Conservation (phyloP, 1,140 invertebrate species). For the Heliconius eleuchia region DNA sequence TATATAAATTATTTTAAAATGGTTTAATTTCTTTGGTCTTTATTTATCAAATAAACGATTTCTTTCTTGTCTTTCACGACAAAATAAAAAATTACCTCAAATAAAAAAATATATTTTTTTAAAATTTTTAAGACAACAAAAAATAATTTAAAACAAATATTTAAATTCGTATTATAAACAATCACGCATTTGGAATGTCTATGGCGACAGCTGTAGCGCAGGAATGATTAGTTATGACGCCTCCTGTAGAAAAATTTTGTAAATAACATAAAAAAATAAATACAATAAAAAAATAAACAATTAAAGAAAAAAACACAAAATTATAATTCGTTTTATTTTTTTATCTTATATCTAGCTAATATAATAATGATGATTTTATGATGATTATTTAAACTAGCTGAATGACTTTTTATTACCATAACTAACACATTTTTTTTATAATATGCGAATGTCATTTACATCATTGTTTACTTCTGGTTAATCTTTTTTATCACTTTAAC, state of each 20-base stretch:
- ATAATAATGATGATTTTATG: neutral
- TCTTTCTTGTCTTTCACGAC: no score
- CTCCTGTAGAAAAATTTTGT: neutral
- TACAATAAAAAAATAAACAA: neutral
- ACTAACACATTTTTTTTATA: no score
- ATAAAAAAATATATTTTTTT: neutral
- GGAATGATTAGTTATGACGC: neutral
- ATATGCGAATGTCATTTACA: no score
- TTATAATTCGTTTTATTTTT: neutral
- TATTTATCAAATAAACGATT: no score
- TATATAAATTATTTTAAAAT: no score
- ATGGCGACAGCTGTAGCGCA: neutral
- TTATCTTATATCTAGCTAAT: neutral
- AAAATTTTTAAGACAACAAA: neutral
- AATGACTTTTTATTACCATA: neutral
- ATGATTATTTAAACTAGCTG: neutral
- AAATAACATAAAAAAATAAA: neutral
- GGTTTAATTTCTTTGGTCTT: no score
- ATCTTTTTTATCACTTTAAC: no score
- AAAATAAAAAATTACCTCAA: no score
- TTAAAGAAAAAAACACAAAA: neutral
- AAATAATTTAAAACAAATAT: conserved; percentile 4
- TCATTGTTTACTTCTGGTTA: no score
- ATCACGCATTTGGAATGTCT: neutral
- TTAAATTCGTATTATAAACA: conserved; percentile 2